A percentile compares a stretch with the other conserved stretches of the same genome.
phyloP scores from a whole-genome alignment of 1,140 invertebrate genomes.

The Whitmania pigra region DNA sequence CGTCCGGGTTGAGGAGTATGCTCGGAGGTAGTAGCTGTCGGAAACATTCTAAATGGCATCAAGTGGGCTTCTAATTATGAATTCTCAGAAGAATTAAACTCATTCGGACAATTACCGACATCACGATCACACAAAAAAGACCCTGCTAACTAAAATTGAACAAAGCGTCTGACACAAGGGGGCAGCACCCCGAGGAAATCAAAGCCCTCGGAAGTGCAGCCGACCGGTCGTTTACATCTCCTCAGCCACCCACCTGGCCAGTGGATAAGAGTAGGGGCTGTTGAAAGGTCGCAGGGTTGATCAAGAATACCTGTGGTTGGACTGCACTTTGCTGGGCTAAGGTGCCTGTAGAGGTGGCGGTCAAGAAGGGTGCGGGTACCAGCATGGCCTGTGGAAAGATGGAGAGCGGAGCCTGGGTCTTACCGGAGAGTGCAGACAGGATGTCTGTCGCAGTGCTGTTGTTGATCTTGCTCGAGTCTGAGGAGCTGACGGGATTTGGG shows the following conservation, averaged over 20 bases:
- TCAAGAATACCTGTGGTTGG: conserved; percentile 16
- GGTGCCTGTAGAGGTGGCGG: conserved; percentile 46
- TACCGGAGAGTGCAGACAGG: not conserved
- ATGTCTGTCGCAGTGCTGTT: not conserved
- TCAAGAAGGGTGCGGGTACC: conserved; percentile 58
- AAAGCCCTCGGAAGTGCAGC: not conserved
- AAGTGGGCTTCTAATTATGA: not conserved
- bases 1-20: conserved; percentile 37
- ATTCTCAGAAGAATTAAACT: not conserved
- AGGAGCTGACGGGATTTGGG: conserved; percentile 6
- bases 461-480: not conserved
- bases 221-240: not conserved
- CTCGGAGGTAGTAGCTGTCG: conserved; percentile 31
- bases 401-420: not conserved
- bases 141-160: too few species aligned
- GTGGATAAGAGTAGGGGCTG: conserved; percentile 22
- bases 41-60: conserved; percentile 16
- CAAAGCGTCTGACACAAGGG: not conserved
- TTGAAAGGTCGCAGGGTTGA: conserved; percentile 17
- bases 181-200: not conserved
- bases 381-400: conserved; percentile 44
- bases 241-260: conserved; percentile 46
- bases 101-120: not conserved
- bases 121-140: not conserved
- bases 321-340: not conserved